phyloP scores from a whole-genome alignment of 2,888 invertebrate species.

The Harpalus rubripes region DNA sequence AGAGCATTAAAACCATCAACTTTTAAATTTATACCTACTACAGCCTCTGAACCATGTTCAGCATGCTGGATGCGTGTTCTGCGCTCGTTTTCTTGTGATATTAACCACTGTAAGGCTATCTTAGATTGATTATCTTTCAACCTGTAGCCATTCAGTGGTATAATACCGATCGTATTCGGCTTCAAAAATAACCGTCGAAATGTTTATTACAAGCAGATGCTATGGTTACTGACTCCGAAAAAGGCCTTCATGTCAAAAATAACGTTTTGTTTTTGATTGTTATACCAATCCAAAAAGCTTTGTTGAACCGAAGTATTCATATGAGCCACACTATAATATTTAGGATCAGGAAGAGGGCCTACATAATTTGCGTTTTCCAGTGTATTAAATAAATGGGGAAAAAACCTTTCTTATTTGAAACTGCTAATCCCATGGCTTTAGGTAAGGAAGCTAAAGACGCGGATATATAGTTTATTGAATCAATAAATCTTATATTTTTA shows the following conservation, averaged over 20 bases:
- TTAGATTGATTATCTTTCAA: conserved; percentile 69
- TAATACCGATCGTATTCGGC: conserved; percentile 70
- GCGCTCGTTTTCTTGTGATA: conserved; percentile 64
- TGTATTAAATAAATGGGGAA: too few relatives aligned
- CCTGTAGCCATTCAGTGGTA: conserved; percentile 72
- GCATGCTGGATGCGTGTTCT: conserved; percentile 62
- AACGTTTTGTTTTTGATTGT: too few relatives aligned
- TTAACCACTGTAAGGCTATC: conserved; percentile 65
- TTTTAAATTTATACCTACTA: not conserved
- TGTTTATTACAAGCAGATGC: conserved; percentile 71
- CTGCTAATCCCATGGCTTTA: too few relatives aligned
- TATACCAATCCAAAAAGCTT: too few relatives aligned
- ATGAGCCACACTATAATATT: too few relatives aligned
- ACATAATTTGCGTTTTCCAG: too few relatives aligned
- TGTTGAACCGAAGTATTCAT: too few relatives aligned
- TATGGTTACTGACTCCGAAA: conserved; percentile 71
- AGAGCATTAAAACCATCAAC: conserved; percentile 5
- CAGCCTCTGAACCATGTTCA: conserved; percentile 48
- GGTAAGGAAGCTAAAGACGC: too few relatives aligned
- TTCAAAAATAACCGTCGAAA: conserved; percentile 71
- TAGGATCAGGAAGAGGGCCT: too few relatives aligned
- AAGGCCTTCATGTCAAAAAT: conserved; percentile 50
- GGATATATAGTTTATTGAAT: too few relatives aligned
- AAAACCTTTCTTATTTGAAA: too few relatives aligned
- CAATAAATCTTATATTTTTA: too few relatives aligned